These are phyloP conservation scores for Anoplopoma fimbria DNA, from an alignment of 2,113 vertebrate genomes.

Conservation along the genomic window DNA sequence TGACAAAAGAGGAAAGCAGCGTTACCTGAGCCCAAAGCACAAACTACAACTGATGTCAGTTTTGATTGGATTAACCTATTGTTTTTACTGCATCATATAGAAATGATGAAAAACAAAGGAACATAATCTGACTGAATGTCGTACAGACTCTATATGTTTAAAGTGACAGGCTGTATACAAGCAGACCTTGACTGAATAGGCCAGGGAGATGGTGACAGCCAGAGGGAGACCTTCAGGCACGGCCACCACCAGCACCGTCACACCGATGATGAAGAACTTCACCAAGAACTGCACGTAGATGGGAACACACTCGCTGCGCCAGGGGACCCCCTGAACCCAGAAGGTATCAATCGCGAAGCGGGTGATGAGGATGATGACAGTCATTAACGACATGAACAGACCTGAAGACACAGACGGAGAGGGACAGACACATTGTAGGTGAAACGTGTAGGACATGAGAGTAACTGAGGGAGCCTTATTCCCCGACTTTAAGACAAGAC, in stretches of 20 bases:
- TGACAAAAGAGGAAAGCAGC: constrained; percentile 70
- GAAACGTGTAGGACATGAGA: no score
- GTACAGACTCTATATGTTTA: neutral
- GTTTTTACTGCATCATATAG: neutral
- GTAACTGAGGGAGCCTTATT: no score
- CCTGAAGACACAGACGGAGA: constrained; percentile 78
- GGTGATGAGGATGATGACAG: constrained; percentile 94
- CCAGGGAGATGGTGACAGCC: constrained; percentile 97
- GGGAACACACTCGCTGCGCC: constrained; percentile 91
- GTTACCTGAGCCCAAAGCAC: no score
- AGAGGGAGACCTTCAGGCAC: constrained; percentile 98
- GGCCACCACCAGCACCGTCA: constrained; percentile 97
- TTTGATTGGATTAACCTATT: neutral
- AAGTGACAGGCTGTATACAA: no score
- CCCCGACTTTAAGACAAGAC: no score
- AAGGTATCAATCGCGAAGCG: constrained; percentile 96
- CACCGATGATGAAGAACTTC: constrained; percentile 99
- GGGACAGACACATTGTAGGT: no score
- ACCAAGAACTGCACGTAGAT: constrained; percentile 97
- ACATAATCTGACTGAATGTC: neutral
- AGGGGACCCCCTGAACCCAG: constrained; percentile 91
- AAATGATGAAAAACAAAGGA: neutral
- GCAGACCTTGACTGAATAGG: constrained; percentile 97
- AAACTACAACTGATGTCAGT: no score
- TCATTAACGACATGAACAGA: constrained; percentile 94